Percentiles rank a stretch among this genome's conserved stretches.
These are phyloP conservation scores for Neopelma chrysocephalum DNA, from an alignment of 2,797 vertebrate species.

Conservation along the genomic window DNA sequence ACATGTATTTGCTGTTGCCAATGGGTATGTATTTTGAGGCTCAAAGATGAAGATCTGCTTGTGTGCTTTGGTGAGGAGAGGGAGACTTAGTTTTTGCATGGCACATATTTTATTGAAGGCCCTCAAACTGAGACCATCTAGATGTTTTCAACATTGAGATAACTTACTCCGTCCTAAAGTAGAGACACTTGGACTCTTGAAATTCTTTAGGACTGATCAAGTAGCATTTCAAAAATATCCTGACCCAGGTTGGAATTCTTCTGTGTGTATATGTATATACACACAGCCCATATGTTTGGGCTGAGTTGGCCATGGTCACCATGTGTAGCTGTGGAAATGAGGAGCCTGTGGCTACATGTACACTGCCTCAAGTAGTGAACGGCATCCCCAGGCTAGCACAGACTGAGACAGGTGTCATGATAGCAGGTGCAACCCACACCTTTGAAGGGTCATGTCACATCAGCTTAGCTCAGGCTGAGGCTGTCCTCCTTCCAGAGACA, in stretches of 20 bases:
- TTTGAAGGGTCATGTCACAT: neutral
- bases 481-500: neutral
- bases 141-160: neutral
- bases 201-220: neutral
- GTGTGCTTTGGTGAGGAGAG: neutral
- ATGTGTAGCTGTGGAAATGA: neutral
- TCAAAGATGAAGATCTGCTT: neutral
- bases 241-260: neutral
- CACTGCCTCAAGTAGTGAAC: fast-evolving
- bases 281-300: no score
- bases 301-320: neutral
- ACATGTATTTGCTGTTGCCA: neutral
- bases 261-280: neutral
- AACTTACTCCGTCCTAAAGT: neutral
- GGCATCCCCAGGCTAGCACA: no score
- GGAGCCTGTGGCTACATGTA: fast-evolving
- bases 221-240: neutral
- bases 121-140: fast-evolving
- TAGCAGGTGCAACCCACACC: fast-evolving
- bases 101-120: neutral
- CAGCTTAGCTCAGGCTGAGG: neutral
- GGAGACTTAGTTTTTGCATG: neutral
- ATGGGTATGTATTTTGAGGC: neutral
- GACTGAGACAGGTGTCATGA: neutral
- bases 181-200: neutral